Evolutionary conservation across 2,113 vertebrate species (phyloP).

Genomic region (Mobula birostris): DNA sequence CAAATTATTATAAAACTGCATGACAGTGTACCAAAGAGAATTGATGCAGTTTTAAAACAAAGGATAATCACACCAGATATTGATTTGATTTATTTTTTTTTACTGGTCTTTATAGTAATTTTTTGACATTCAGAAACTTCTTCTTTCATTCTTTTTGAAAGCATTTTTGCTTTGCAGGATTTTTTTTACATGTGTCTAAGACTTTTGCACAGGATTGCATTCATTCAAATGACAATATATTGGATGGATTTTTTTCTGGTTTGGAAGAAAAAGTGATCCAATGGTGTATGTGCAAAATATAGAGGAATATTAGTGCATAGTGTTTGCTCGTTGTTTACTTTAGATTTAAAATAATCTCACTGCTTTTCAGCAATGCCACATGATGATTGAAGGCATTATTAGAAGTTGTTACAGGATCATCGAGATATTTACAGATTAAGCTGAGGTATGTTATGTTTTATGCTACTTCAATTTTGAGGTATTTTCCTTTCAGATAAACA

Average conservation of each 20-base stretch:
- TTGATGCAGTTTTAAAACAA: no score
- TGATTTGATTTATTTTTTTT: no score
- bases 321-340: not conserved
- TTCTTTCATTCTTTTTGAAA: no score
- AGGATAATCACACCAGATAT: no score
- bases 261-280: not conserved
- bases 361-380: slow-evolving; percentile 5
- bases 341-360: not conserved
- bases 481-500: not conserved
- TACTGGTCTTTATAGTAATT: no score
- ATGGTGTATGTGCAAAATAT: not conserved
- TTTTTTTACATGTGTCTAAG: no score
- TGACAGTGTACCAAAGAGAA: no score
- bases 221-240: not conserved
- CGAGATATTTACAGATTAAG: slow-evolving; percentile 23
- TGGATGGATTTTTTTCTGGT: not conserved
- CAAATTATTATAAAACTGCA: no score
- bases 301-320: not conserved
- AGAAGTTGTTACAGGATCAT: not conserved
- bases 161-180: no score
- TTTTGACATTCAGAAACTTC: no score
- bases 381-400: slow-evolving; percentile 27
- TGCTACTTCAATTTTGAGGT: not conserved
- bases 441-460: not conserved
- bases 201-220: no score